A percentile compares a stretch with the other conserved stretches of the same genome.
phyloP scores from a whole-genome alignment of 2,888 invertebrate species.

The Pardosa pseudoannulata region DNA sequence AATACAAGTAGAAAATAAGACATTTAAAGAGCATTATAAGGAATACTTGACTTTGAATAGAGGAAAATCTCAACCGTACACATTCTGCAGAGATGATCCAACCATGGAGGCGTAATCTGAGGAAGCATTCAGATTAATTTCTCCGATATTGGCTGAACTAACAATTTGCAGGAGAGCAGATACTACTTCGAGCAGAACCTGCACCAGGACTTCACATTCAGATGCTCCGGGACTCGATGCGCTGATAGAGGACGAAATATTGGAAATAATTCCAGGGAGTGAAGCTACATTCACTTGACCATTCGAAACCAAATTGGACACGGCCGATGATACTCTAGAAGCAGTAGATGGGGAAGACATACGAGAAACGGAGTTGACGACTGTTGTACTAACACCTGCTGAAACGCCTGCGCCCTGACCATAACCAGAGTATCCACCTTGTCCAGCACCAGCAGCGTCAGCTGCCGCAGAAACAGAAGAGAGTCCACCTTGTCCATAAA shows the following conservation, averaged over 20 bases:
- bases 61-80: too few species aligned
- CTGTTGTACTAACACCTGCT: not conserved
- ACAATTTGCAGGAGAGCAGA: constrained; percentile 34
- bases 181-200: constrained; percentile 37
- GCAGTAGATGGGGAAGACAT: too few species aligned
- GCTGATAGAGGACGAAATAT: constrained; percentile 2
- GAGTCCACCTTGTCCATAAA: not conserved
- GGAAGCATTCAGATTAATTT: constrained; percentile 11
- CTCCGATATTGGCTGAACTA: constrained; percentile 14
- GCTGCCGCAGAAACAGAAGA: not conserved
- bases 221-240: constrained; percentile 7
- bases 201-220: constrained; percentile 18
- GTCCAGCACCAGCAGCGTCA: not conserved
- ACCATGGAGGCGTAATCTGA: not conserved
- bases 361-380: too few species aligned
- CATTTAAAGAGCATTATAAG: too few species aligned
- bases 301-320: not conserved
- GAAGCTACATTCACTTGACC: not conserved
- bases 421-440: not conserved
- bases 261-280: constrained; percentile 9
- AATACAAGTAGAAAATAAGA: too few species aligned
- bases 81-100: too few species aligned
- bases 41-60: too few species aligned
- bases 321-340: constrained; percentile 24
- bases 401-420: not conserved